Evolutionary conservation across 2,113 vertebrate genomes (phyloP), one percentile per base, ranked within the genome.

Genomic region (Leptocoma aspasia): DNA sequence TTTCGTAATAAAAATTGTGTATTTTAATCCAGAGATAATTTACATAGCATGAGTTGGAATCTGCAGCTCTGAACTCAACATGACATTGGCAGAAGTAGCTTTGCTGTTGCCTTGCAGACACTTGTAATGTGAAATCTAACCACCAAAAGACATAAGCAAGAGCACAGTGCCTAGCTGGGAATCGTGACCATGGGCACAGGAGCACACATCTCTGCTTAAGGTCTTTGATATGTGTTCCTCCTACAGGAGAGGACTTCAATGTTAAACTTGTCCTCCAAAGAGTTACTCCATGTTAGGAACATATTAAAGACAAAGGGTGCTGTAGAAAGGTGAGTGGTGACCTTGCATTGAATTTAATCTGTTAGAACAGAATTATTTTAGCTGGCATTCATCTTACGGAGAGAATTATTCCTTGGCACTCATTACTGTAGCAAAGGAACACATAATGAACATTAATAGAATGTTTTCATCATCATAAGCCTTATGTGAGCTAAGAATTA

Each of bases 361-460:
- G 75, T 93, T 90, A 94, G 64, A 96, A 78, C 70, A 78, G 90
- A 95, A 95, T 93, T 96, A 95, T 96, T 96, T 96, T 93, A 93
- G 50, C 72, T 60, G 80, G 86, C 89, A 89, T 96, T 94, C 80
- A 78, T 94, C 87, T 90, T 83, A 68, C 60, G 81, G 85, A 75
- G 75, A 89, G 85, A 96, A 93, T 95, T 95, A 96, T 86, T 93
- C 93, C 92, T 95, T 88, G 93, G 93, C 90, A 78, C 39, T 92
- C 85, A 37, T 71, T 88, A 59, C 79, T 59, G 79, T 90, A 85
- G 83, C 86, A 85, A 95, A 92, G 44, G 96, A 95, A 88, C 92
- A 90, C 92, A 88, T 96, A 96, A 97, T 96, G 93, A 95, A 90
- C 94, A 96, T 95, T 95, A 97, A 96, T 96, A 96, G 93, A 96